phyloP scores from a whole-genome alignment of 2,888 invertebrate species.

The Agrotis puta region DNA sequence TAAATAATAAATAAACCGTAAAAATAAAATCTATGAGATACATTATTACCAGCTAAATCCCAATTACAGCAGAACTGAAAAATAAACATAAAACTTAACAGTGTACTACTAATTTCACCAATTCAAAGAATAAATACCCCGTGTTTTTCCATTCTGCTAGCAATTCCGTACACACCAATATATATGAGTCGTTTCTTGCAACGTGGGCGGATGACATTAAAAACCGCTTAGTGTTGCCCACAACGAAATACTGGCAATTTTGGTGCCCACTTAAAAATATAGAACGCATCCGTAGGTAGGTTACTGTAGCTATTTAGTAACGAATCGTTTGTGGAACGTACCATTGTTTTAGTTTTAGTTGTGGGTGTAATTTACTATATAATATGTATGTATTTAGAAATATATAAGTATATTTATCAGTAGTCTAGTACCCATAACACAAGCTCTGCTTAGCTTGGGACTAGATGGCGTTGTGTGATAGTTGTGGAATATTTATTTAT shows the following conservation, averaged over 20 bases:
- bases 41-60: not conserved
- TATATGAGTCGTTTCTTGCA: slow-evolving; percentile 78
- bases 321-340: slow-evolving; percentile 30
- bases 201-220: slow-evolving; percentile 82
- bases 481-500: no score
- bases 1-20: no score
- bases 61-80: not conserved
- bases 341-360: not conserved
- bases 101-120: slow-evolving; percentile 22
- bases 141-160: slow-evolving; percentile 64
- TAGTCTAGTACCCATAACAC: no score
- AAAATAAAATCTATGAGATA: not conserved
- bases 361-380: no score
- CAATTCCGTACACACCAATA: slow-evolving; percentile 71
- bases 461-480: no score
- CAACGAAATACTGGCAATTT: slow-evolving; percentile 75
- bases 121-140: slow-evolving; percentile 47
- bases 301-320: slow-evolving; percentile 41
- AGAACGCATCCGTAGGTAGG: slow-evolving; percentile 51
- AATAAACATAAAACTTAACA: slow-evolving; percentile 15
- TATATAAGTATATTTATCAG: no score
- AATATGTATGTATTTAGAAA: no score
- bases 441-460: no score
- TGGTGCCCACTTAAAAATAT: slow-evolving; percentile 72
- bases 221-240: slow-evolving; percentile 83